A percentile compares a stretch with the other conserved stretches of the same genome.
Evolutionary conservation across 1,140 invertebrate genomes (phyloP).

Genomic region (Octopus bimaculoides): DNA sequence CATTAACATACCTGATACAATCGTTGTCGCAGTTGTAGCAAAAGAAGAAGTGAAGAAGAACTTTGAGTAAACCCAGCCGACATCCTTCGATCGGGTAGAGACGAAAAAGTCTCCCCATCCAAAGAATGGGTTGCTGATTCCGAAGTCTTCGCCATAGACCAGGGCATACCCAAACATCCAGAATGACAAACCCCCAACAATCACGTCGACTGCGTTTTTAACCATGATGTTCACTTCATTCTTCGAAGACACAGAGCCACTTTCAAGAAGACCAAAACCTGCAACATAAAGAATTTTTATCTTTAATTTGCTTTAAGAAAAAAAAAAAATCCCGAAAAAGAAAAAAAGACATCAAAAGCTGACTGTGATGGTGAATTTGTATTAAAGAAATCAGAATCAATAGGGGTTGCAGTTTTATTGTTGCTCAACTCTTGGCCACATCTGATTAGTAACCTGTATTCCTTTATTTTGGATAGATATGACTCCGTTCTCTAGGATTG

Average conservation of each 20-base stretch:
- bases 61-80: conserved; percentile 51
- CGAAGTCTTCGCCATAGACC: conserved; percentile 40
- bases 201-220: conserved; percentile 54
- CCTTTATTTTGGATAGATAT: too few relatives aligned
- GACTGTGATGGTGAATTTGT: too few relatives aligned
- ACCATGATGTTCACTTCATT: conserved; percentile 56
- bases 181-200: conserved; percentile 50
- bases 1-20: conserved; percentile 64
- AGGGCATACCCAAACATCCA: conserved; percentile 54
- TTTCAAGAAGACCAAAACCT: conserved; percentile 54
- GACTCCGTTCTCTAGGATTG: too few relatives aligned
- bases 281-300: background rate
- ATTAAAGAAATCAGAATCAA: too few relatives aligned
- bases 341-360: too few relatives aligned
- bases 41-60: conserved; percentile 53
- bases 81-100: conserved; percentile 36
- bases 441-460: too few relatives aligned
- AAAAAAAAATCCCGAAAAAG: too few relatives aligned
- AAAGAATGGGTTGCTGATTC: conserved; percentile 32
- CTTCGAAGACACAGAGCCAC: conserved; percentile 51
- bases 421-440: too few relatives aligned
- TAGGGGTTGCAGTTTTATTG: too few relatives aligned
- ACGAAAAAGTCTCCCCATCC: conserved; percentile 50
- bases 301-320: too few relatives aligned
- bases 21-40: conserved; percentile 46